A percentile compares a stretch with the other conserved stretches of the same genome.
These are phyloP conservation scores for Polydesmus complanatus DNA, from an alignment of 2,888 invertebrate genomes.

Conservation along the genomic window DNA sequence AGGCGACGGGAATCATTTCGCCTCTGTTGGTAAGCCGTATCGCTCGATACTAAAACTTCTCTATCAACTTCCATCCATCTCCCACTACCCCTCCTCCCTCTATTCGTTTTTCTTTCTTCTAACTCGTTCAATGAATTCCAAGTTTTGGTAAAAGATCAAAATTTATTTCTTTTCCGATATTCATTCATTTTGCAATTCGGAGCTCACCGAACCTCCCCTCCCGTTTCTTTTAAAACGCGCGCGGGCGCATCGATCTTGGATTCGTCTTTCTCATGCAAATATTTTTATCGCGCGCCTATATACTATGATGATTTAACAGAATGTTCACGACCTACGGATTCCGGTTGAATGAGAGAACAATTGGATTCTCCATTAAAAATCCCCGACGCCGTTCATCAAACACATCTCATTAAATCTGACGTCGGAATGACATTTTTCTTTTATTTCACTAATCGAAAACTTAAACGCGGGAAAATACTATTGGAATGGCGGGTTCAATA, in stretches of 20 bases:
- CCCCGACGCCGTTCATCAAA: too few relatives aligned
- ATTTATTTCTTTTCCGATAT: neutral
- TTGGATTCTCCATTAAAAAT: too few relatives aligned
- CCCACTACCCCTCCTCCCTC: neutral
- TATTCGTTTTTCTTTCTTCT: too few relatives aligned
- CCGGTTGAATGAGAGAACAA: too few relatives aligned
- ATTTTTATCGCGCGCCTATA: neutral
- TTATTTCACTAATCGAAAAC: too few relatives aligned
- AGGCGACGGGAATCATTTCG: neutral
- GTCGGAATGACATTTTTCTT: too few relatives aligned
- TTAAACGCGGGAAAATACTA: too few relatives aligned
- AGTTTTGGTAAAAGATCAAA: neutral
- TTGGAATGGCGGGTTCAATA: too few relatives aligned
- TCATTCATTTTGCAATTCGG: neutral
- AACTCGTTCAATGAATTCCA: neutral
- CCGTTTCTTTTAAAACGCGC: neutral
- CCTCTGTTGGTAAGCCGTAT: neutral
- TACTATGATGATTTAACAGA: neutral
- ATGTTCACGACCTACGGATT: neutral
- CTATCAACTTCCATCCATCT: neutral
- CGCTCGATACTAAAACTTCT: neutral
- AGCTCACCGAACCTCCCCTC: neutral
- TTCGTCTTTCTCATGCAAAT: neutral
- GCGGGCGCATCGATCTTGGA: neutral
- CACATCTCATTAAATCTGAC: too few relatives aligned